Evolutionary conservation across 2,888 invertebrate genomes (phyloP), one percentile per base, ranked within the genome.

Genomic region (Trypoxylon attenuatum): DNA sequence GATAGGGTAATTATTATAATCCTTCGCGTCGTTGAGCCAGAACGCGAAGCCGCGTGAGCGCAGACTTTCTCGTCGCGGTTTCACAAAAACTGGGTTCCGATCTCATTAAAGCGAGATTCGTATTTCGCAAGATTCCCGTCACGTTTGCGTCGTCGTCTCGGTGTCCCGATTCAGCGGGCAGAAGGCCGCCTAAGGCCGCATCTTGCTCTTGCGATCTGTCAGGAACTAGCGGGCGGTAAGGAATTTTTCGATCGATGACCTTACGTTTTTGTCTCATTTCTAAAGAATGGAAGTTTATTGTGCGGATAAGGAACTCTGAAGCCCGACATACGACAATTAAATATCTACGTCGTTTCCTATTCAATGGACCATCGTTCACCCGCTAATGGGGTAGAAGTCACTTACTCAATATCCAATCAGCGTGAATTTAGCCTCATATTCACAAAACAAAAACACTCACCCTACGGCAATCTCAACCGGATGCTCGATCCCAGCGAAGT

Each of bases 301-400:
- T n/a, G n/a, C n/a, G n/a, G n/a, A n/a, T n/a, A n/a, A n/a, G n/a
- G n/a, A n/a, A n/a, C n/a, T n/a, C n/a, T n/a, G n/a, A n/a, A n/a
- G n/a, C n/a, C n/a, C 33, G 33, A 13, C n/a, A 13, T 33, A 13
- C 39, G 41, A 41, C 38, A 65, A 65, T 66, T 66, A 67, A 66
- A 39, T 39, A n/a, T 33, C 6, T 15, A 8, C 41, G 47, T 41
- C 52, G 47, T 55, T 63, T 52, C 49, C 42, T 53, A 57, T 69
- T 61, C 60, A 69, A 73, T 55, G 50, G 42, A 15, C 52, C 39
- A 60, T 64, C 57, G n/a, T n/a, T n/a, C n/a, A n/a, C n/a, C 68
- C 67, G 60, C 66, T 66, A 68, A 60, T 41, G 55, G n/a, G 66
- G 67, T 53, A 59, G n/a, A n/a, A n/a, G n/a, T 71, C 57, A 55